Evolutionary conservation across 1,140 invertebrate genomes (phyloP), one percentile per base, ranked within the genome.

Genomic region (Cydia amplana): DNA sequence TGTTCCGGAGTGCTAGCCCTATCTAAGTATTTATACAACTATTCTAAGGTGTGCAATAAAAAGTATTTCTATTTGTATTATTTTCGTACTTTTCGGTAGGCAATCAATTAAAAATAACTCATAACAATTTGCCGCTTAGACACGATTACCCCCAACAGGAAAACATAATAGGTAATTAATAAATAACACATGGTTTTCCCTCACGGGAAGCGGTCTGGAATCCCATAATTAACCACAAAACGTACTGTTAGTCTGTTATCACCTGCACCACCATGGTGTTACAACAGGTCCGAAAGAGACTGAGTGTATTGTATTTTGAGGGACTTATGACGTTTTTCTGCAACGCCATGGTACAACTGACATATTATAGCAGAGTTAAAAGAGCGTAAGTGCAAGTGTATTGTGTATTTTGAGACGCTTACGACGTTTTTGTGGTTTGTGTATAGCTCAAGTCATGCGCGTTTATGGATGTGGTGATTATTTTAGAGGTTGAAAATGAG

Each of bases 101-200:
- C 16, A 49, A 18, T 18, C 5, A 55, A 18, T 55, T 55, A 20
- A 7, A 18, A 55, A 55, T 55, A 55, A 9, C n/a, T 55, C n/a
- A 55, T 18, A 20, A 55, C 4, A n/a, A 55, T 55, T 55, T 55
- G 16, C 46, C 16, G 46, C 49, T 51, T 51, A 51, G 4, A n/a
- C 51, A 55, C 51, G 51, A 55, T 55, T 49, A 49, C 16, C 16
- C 51, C 6, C 5, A 55, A n/a, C 4, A 55, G 51, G 51, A 55
- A 55, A 55, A 55, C 46, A 49, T 55, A 55, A 55, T 55, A 55
- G 4, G n/a, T 18, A 55, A n/a, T 6, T 7, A 55, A 18, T 55
- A 55, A 55, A 55, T 55, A 55, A 55, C 51, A 55, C n/a, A n/a
- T 55, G 51, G 51, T 55, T 55, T 55, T 55, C n/a, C 51, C 51